Conservation (phyloP, 2,888 invertebrate species). For the Stenoptilia bipunctidactyla region DNA sequence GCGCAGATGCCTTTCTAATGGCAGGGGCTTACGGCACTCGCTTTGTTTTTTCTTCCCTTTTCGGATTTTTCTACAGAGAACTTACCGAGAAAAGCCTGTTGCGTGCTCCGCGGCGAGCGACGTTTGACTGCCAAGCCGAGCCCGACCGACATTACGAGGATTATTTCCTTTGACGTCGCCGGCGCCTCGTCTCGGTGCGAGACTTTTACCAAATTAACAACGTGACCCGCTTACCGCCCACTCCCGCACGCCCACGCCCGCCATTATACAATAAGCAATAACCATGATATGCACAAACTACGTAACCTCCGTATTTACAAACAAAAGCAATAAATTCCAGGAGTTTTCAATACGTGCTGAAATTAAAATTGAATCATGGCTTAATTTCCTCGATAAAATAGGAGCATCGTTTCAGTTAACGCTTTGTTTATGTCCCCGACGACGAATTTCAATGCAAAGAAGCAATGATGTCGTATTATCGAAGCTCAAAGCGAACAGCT, state of each 20-base stretch:
- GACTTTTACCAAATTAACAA: neutral
- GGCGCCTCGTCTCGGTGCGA: neutral
- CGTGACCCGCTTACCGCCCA: neutral
- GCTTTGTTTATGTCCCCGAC: neutral
- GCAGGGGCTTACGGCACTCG: constrained; percentile 15
- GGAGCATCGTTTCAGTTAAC: neutral
- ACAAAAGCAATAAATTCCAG: neutral
- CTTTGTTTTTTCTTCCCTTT: constrained; percentile 4
- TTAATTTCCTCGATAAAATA: constrained; percentile 1
- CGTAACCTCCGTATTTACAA: neutral
- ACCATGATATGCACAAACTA: neutral
- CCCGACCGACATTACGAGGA: neutral
- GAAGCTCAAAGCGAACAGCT: neutral
- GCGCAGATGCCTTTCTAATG: constrained; percentile 49
- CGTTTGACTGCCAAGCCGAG: neutral
- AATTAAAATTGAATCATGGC: constrained; percentile 1
- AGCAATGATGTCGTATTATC: neutral
- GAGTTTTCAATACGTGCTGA: constrained; percentile 1
- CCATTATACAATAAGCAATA: neutral
- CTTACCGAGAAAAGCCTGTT: neutral
- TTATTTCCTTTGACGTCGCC: neutral
- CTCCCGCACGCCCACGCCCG: neutral
- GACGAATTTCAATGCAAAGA: constrained; percentile 1
- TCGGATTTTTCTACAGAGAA: neutral
- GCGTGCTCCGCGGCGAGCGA: neutral